Percentiles rank a stretch among this genome's conserved stretches.
phyloP scores from a whole-genome alignment of 30 jellyfish, hydroid and myxozoan genomes.

The Rhopilema esculentum region DNA sequence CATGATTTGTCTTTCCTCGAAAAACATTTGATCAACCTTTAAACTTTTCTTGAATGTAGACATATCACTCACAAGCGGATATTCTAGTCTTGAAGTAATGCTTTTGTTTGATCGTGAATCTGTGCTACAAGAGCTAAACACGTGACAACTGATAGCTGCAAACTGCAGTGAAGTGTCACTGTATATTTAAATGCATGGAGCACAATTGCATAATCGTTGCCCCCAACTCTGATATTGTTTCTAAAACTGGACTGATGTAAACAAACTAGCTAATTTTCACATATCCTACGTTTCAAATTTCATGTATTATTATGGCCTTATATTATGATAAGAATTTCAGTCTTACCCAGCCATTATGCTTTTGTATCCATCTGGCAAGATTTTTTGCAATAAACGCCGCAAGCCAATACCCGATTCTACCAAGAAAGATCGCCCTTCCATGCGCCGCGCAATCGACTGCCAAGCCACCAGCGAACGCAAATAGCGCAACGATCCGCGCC shows the following conservation, averaged over 20 bases:
- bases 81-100: background rate
- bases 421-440: constrained; percentile 77
- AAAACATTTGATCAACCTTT: background rate
- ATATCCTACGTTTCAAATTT: background rate
- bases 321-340: no score
- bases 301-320: no score
- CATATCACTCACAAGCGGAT: background rate
- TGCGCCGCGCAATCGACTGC: constrained; percentile 87
- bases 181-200: no score
- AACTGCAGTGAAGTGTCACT: no score
- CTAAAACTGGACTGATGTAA: no score
- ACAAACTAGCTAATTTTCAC: background rate
- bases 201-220: no score
- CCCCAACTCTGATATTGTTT: no score
- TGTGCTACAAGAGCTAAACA: background rate
- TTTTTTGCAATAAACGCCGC: constrained; percentile 65
- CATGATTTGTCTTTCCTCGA: background rate
- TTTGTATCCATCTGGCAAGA: constrained; percentile 77
- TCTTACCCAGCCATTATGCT: constrained; percentile 95
- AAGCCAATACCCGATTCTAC: constrained; percentile 84
- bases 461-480: constrained; percentile 92
- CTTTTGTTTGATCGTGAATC: no score
- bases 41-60: background rate
- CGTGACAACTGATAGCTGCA: no score
- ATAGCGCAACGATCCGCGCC: constrained; percentile 86